phyloP scores from a whole-genome alignment of 2,113 vertebrate genomes.

The Tyrannus savana region DNA sequence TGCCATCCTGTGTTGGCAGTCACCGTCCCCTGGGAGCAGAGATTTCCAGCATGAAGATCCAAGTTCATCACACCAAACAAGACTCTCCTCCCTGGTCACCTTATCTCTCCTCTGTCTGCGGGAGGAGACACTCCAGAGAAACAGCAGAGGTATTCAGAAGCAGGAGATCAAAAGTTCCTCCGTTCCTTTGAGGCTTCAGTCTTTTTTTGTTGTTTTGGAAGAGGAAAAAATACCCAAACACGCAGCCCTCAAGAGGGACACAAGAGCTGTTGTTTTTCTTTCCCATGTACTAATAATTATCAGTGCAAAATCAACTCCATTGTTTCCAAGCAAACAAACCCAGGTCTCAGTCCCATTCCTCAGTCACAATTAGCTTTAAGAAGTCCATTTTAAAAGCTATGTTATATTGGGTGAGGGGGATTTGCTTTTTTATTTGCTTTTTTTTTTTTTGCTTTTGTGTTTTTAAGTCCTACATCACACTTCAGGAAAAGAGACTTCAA shows the following conservation, averaged over 20 bases:
- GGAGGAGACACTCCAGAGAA: neutral
- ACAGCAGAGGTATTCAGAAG: neutral
- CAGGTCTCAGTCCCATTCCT: neutral
- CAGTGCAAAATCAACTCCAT: neutral
- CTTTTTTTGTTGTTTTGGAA: neutral
- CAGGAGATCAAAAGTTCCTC: neutral
- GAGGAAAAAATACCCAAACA: neutral
- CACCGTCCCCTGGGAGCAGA: neutral
- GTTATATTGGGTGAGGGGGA: neutral
- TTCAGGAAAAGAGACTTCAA: neutral
- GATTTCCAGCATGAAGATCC: neutral
- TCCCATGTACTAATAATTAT: neutral
- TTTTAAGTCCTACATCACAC: neutral
- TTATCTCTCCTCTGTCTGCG: rapidly evolving
- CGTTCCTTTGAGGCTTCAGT: neutral
- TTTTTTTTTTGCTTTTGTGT: neutral
- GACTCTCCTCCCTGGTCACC: neutral
- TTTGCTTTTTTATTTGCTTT: neutral
- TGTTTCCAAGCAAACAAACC: neutral
- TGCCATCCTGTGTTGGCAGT: rapidly evolving
- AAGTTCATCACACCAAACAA: neutral
- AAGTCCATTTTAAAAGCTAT: neutral
- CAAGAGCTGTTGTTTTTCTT: neutral
- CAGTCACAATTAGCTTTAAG: neutral
- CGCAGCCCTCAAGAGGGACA: neutral